phyloP scores from a whole-genome alignment of 2,113 vertebrate species.

The Poicephalus gulielmi region DNA sequence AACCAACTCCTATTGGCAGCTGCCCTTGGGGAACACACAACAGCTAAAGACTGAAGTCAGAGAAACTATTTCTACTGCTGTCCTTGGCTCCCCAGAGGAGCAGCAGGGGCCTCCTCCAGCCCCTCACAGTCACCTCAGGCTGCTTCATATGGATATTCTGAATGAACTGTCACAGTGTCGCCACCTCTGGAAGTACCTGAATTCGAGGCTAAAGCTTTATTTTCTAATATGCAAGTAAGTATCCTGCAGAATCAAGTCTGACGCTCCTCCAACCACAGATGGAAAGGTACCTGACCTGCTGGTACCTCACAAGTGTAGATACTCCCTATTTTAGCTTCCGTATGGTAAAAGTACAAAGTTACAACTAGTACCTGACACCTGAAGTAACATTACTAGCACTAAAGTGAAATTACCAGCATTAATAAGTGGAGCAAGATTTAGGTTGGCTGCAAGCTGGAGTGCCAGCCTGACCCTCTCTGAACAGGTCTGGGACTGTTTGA shows the following conservation, averaged over 20 bases:
- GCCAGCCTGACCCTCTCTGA: not conserved
- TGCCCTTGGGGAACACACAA: not conserved
- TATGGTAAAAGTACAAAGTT: not conserved
- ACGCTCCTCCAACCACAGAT: not conserved
- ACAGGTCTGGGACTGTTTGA: not conserved
- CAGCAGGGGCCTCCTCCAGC: not conserved
- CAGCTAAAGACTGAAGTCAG: not conserved
- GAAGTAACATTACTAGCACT: not conserved
- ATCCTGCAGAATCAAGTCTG: not conserved
- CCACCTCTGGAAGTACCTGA: conserved; percentile 44
- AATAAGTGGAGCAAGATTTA: not conserved
- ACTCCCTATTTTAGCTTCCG: not conserved
- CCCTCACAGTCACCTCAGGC: not conserved
- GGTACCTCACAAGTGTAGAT: not conserved
- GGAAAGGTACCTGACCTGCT: not conserved
- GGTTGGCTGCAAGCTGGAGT: not conserved
- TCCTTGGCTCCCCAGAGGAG: not conserved
- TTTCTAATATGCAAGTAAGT: not conserved
- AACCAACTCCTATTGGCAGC: not conserved
- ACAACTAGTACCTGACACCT: conserved; percentile 22
- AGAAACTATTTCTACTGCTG: not conserved
- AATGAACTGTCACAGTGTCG: not conserved
- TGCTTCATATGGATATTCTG: not conserved
- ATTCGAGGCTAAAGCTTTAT: not conserved
- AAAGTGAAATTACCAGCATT: not conserved